These are phyloP conservation scores for Dryobates pubescens DNA, from an alignment of 2,797 vertebrate genomes.

Conservation along the genomic window DNA sequence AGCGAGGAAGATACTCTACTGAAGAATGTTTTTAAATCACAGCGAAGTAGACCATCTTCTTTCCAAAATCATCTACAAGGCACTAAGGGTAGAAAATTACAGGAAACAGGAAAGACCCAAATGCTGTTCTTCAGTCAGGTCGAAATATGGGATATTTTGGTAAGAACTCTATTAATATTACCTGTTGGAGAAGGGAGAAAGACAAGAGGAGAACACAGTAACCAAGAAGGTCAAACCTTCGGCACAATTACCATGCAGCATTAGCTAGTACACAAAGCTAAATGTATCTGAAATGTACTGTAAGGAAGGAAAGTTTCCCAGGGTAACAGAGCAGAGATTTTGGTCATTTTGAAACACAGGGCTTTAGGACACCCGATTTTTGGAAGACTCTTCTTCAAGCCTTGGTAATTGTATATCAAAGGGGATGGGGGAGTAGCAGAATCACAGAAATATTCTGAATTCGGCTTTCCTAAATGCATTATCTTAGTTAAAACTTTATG, in stretches of 20 bases:
- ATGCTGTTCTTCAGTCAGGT: slow-evolving; percentile 91
- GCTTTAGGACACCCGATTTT: not conserved
- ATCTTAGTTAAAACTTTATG: not conserved
- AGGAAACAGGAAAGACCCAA: slow-evolving; percentile 81
- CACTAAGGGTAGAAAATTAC: slow-evolving; percentile 96
- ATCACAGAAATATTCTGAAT: not conserved
- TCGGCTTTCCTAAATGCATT: not conserved
- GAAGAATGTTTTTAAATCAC: slow-evolving; percentile 80
- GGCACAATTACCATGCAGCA: slow-evolving; percentile 3
- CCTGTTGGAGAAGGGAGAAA: slow-evolving; percentile 81
- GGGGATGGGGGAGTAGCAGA: not conserved
- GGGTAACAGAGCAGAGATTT: not conserved
- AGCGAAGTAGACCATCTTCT: slow-evolving; percentile 87
- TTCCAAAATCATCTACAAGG: slow-evolving; percentile 96
- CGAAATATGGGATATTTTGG: slow-evolving; percentile 99
- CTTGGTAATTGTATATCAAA: not conserved
- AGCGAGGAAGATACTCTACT: slow-evolving; percentile 89
- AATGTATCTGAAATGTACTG: not conserved
- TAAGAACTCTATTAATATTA: slow-evolving; percentile 99
- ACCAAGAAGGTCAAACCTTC: slow-evolving; percentile 45
- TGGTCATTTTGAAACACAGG: not conserved
- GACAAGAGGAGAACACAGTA: slow-evolving; percentile 70
- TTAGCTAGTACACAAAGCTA: not conserved
- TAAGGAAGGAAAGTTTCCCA: not conserved
- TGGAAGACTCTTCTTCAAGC: not conserved